These are phyloP conservation scores for Aspiorhynchus laticeps DNA, from an alignment of 2,113 vertebrate species.

Conservation along the genomic window DNA sequence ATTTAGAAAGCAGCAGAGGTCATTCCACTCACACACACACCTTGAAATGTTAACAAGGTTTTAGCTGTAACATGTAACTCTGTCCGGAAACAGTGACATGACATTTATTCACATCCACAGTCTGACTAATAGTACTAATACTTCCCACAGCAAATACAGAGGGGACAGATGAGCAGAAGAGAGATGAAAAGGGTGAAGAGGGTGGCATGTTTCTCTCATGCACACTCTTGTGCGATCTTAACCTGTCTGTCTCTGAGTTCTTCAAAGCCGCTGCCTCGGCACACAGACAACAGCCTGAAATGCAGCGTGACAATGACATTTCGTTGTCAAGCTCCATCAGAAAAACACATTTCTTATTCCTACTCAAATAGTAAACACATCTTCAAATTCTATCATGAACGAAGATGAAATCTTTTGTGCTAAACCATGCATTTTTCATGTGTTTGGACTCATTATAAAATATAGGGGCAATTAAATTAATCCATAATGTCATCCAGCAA, in stretches of 20 bases:
- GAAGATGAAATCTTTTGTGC: neutral
- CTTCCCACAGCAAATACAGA: neutral
- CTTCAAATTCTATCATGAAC: neutral
- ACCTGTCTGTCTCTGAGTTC: neutral
- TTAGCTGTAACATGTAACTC: slow-evolving; percentile 49
- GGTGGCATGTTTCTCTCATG: neutral
- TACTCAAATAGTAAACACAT: neutral
- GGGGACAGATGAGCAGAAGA: neutral
- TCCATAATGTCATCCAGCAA: neutral
- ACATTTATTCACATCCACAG: slow-evolving; percentile 50
- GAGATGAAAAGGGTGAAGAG: neutral
- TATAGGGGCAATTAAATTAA: slow-evolving; percentile 24
- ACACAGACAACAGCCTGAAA: slow-evolving; percentile 31
- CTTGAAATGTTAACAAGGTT: slow-evolving; percentile 63
- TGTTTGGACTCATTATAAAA: slow-evolving; percentile 8
- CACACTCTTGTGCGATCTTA: neutral
- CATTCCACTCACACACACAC: slow-evolving; percentile 38
- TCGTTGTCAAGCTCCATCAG: slow-evolving; percentile 6
- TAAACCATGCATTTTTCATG: slow-evolving; percentile 35
- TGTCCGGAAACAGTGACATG: slow-evolving; percentile 51
- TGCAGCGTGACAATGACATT: slow-evolving; percentile 30
- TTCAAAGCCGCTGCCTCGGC: slow-evolving; percentile 8
- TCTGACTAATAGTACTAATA: slow-evolving; percentile 30
- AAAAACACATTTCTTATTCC: slow-evolving; percentile 13
- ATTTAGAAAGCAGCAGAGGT: slow-evolving; percentile 47